phyloP scores from a whole-genome alignment of 2,888 invertebrate genomes.

The Myathropa florea region DNA sequence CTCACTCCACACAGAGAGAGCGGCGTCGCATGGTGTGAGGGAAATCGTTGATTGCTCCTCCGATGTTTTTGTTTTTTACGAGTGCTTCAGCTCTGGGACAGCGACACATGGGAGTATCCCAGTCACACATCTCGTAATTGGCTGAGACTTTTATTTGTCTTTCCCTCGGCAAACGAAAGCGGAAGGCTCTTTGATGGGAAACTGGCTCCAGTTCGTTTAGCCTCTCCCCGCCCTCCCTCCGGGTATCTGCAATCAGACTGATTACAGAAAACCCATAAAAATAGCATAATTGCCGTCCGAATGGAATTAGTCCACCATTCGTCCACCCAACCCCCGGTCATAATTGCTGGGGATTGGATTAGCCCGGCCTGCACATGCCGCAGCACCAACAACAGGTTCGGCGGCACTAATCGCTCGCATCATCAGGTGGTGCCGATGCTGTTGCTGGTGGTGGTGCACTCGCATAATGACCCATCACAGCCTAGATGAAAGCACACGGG shows the following conservation, averaged over 20 bases:
- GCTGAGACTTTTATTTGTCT: slow-evolving; percentile 61
- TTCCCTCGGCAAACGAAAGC: slow-evolving; percentile 24
- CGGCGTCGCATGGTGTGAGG: slow-evolving; percentile 31
- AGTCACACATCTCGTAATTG: slow-evolving; percentile 53
- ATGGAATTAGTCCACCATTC: slow-evolving; percentile 49
- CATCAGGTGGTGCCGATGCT: slow-evolving; percentile 54
- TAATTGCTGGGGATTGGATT: slow-evolving; percentile 58
- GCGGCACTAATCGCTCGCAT: slow-evolving; percentile 46
- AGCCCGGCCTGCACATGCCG: slow-evolving; percentile 14
- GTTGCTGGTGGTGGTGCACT: slow-evolving; percentile 24
- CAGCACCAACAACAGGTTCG: slow-evolving; percentile 45
- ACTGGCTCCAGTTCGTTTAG: background rate
- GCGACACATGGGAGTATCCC: slow-evolving; percentile 44
- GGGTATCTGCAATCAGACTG: background rate
- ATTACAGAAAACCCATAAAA: slow-evolving; percentile 6
- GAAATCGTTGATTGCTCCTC: slow-evolving; percentile 54
- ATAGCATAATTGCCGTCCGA: slow-evolving; percentile 34
- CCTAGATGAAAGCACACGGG: background rate
- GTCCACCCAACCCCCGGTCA: background rate
- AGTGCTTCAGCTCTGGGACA: slow-evolving; percentile 27
- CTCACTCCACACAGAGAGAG: slow-evolving; percentile 15
- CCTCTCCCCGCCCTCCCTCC: background rate
- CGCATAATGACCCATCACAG: slow-evolving; percentile 48
- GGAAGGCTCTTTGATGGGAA: slow-evolving; percentile 48
- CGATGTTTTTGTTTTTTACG: background rate